Evolutionary conservation across 2,797 vertebrate species (phyloP), one percentile per base, ranked within the genome.

Genomic region (Phrynocephalus forsythii): DNA sequence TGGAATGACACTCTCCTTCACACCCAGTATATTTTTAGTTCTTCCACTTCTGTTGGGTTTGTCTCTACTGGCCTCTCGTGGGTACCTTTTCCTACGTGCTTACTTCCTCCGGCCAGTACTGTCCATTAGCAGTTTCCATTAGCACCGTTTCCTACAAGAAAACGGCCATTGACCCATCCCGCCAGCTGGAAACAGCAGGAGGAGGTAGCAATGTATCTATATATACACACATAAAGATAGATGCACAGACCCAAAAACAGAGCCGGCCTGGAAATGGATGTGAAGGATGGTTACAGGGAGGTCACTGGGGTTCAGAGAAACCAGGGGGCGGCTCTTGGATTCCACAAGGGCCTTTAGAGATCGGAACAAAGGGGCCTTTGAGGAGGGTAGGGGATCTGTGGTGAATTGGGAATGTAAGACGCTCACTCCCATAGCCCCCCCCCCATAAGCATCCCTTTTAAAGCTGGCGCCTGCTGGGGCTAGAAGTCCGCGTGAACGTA

Each of bases 161-260:
- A 84, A 79, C 0, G 28, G 67, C 52, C 33, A 10, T 28, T 38
- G 15, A 79, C 33, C 69, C 83, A 80, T 24, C 52, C 71, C 60
- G 50, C 33, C 83, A 85, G 83, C 60, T 88, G 87, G 71, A 77
- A 88, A 88, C 87, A 68, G 83, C 83, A 76, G 83, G 79, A 56
- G 72, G 3, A 52, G 15, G 15, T 50, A 16, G 52, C 5, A 63
- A 63, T 63, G 60, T 63, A 63, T 63, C 60, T 56, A 33, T 13
- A 48, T 11, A 16, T 8, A 33, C 60, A 50, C 73, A 78, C 16
- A 28, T 76, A 50, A 18, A 44, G 20, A 80, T 71, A 73, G 56
- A 75, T 73, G 13, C 11, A 79, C 16, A n/a, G 48, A 63, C 18
- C 20, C 22, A 44, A 33, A 4, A 88, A 50, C 52, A 30, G 76